Evolutionary conservation across 2,888 invertebrate genomes (phyloP).

Genomic region (Litoditis marina): DNA sequence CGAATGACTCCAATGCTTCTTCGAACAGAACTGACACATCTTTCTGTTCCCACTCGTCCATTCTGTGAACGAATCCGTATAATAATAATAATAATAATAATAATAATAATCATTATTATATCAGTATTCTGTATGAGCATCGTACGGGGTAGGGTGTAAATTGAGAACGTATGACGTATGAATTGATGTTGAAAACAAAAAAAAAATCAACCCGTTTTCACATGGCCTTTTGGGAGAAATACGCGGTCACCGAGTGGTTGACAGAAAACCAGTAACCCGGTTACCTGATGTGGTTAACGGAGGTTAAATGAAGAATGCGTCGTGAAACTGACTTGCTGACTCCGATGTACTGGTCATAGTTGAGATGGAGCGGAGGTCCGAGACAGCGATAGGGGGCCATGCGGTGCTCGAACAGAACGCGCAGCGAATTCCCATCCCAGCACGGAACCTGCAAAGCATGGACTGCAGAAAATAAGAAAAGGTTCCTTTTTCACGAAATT

Average conservation of each 20-base stretch:
- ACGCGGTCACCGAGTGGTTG: no score
- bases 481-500: no score
- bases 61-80: not conserved
- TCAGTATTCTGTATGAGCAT: no score
- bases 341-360: slow-evolving; percentile 29
- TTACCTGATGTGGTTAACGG: no score
- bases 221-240: no score
- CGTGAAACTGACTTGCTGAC: no score
- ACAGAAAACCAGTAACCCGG: no score
- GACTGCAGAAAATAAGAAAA: not conserved
- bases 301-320: no score
- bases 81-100: not conserved
- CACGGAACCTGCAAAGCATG: slow-evolving; percentile 22
- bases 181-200: no score
- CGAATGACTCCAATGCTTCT: not conserved
- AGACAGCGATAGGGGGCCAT: slow-evolving; percentile 24
- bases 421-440: slow-evolving; percentile 24
- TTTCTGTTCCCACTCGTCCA: not conserved
- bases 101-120: not conserved
- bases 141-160: no score
- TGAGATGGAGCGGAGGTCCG: slow-evolving; percentile 24
- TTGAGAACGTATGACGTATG: no score
- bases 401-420: slow-evolving; percentile 31
- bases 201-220: no score
- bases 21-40: not conserved